Conservation (phyloP, 2,113 vertebrate genomes). For the Aspidoscelis tigris region DNA sequence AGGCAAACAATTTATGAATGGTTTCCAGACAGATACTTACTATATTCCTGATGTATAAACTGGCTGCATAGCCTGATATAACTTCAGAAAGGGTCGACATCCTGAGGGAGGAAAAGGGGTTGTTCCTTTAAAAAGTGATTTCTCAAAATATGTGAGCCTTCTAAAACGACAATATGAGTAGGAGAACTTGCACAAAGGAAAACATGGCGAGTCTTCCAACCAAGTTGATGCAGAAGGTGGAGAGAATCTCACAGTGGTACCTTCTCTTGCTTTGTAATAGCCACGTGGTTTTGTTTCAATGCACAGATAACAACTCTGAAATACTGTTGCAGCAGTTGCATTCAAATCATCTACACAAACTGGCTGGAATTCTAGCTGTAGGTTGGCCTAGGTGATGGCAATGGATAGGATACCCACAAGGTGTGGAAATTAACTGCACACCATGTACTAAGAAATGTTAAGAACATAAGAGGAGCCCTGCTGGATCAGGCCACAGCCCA, state of each 20-base stretch:
- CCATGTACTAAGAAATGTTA: not conserved
- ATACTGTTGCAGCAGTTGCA: not conserved
- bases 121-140: not conserved
- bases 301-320: too few species aligned
- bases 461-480: too few species aligned
- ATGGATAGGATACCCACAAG: not conserved
- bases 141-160: not conserved
- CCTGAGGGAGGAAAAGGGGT: conserved; percentile 67
- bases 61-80: conserved; percentile 94
- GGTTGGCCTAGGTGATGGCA: not conserved
- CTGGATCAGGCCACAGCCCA: too few species aligned
- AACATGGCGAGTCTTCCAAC: too few species aligned
- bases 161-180: not conserved
- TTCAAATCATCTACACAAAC: not conserved
- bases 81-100: conserved; percentile 90
- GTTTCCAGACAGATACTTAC: conserved; percentile 78
- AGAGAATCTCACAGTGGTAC: too few species aligned
- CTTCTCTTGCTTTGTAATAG: too few species aligned
- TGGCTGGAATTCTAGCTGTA: not conserved
- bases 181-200: not conserved
- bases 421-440: not conserved
- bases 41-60: conserved; percentile 94
- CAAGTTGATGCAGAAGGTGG: too few species aligned
- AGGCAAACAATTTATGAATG: too few species aligned
- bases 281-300: too few species aligned